These are phyloP conservation scores for Cotesia glomerata DNA, from an alignment of 1,140 invertebrate species.

Conservation along the genomic window DNA sequence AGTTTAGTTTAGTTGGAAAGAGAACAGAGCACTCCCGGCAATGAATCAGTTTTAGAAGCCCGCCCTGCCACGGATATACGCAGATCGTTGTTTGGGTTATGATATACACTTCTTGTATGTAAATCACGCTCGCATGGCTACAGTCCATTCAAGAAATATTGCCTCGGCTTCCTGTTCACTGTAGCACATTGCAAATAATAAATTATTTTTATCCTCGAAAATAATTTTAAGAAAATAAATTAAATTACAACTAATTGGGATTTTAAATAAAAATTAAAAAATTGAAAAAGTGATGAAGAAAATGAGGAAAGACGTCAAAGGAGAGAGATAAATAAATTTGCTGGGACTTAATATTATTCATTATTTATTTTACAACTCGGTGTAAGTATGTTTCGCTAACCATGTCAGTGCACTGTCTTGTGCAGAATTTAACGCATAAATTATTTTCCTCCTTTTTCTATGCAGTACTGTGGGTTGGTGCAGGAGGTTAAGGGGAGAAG, in stretches of 20 bases:
- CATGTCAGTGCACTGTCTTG: slow-evolving; percentile 17
- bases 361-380: neutral
- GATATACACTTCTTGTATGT: slow-evolving; percentile 31
- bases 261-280: slow-evolving; percentile 20
- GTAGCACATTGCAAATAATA: neutral
- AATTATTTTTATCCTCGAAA: neutral
- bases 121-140: slow-evolving; percentile 24
- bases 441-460: slow-evolving; percentile 23
- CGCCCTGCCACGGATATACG: slow-evolving; percentile 13
- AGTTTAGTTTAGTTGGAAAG: neutral
- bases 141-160: slow-evolving; percentile 21
- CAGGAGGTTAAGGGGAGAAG: no score
- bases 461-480: neutral
- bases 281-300: no score
- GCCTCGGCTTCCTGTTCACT: slow-evolving; percentile 2
- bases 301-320: neutral
- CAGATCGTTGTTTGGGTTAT: slow-evolving; percentile 22
- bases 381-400: neutral
- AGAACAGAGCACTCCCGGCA: slow-evolving; percentile 13
- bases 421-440: slow-evolving; percentile 34
- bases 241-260: neutral
- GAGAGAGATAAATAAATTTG: slow-evolving; percentile 13
- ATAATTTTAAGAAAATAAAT: neutral
- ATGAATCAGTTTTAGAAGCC: slow-evolving; percentile 32
- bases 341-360: neutral